Conservation (phyloP, 2,113 vertebrate species). For the Chlorocebus sabaeus region DNA sequence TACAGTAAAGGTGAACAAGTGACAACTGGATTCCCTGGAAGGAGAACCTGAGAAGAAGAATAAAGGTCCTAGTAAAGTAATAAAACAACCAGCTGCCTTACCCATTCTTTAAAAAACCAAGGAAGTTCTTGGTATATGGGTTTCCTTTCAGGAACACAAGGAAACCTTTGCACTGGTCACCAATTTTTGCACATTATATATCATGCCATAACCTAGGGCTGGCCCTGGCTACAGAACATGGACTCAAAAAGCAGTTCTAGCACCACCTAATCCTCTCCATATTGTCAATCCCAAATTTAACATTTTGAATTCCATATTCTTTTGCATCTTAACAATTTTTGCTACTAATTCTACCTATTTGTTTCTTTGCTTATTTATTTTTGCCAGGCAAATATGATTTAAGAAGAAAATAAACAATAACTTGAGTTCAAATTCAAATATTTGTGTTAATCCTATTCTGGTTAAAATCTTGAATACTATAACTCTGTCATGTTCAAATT, state of each 20-base stretch:
- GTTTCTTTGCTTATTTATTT: background rate
- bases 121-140: background rate
- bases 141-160: background rate
- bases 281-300: background rate
- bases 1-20: background rate
- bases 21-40: background rate
- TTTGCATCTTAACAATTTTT: background rate
- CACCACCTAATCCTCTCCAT: background rate
- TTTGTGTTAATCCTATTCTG: background rate
- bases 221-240: background rate
- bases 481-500: background rate
- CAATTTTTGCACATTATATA: background rate
- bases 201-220: background rate
- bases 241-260: background rate
- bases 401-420: background rate
- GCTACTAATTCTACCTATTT: background rate
- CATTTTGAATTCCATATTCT: background rate
- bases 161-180: background rate
- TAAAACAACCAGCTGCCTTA: background rate
- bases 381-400: background rate
- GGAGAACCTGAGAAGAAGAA: background rate
- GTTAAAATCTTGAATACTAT: background rate
- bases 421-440: background rate
- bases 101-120: background rate
- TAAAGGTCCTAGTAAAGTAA: background rate